These are phyloP conservation scores for Nemoura dubitans DNA, from an alignment of 2,888 invertebrate genomes.

Conservation along the genomic window DNA sequence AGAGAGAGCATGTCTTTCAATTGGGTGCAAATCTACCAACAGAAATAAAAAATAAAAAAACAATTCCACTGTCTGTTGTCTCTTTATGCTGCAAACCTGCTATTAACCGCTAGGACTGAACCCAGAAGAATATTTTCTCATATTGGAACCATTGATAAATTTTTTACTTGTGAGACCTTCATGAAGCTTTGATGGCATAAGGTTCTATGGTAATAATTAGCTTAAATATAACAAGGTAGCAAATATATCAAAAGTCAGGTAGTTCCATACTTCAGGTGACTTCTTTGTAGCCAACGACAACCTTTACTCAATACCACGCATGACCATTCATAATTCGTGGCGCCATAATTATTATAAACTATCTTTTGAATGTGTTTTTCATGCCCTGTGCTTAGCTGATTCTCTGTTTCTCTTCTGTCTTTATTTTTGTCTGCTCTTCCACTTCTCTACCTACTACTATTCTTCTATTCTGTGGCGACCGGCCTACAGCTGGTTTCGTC, in stretches of 20 bases:
- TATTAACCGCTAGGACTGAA: too few relatives aligned
- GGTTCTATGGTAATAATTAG: too few relatives aligned
- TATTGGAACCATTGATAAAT: too few relatives aligned
- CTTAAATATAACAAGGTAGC: neutral
- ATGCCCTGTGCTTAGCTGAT: constrained; percentile 49
- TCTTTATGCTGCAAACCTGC: too few relatives aligned
- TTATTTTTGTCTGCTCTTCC: constrained; percentile 57
- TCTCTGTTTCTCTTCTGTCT: constrained; percentile 53
- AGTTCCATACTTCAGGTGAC: neutral
- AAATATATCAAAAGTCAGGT: neutral
- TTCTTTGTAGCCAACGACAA: neutral
- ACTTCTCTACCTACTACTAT: constrained; percentile 51
- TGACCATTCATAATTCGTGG: neutral
- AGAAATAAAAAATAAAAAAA: too few relatives aligned
- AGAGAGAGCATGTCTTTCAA: too few relatives aligned
- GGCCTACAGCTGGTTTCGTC: constrained; percentile 58
- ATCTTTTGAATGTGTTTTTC: neutral
- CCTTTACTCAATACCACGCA: neutral
- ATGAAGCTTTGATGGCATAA: too few relatives aligned
- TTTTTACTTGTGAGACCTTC: too few relatives aligned
- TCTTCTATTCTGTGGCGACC: constrained; percentile 20
- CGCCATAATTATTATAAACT: neutral
- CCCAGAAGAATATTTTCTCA: too few relatives aligned
- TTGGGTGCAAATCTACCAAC: too few relatives aligned
- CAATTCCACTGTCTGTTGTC: too few relatives aligned